Evolutionary conservation across 2,888 invertebrate genomes (phyloP), one percentile per base, ranked within the genome.

Genomic region (Pseudanteris insignis): DNA sequence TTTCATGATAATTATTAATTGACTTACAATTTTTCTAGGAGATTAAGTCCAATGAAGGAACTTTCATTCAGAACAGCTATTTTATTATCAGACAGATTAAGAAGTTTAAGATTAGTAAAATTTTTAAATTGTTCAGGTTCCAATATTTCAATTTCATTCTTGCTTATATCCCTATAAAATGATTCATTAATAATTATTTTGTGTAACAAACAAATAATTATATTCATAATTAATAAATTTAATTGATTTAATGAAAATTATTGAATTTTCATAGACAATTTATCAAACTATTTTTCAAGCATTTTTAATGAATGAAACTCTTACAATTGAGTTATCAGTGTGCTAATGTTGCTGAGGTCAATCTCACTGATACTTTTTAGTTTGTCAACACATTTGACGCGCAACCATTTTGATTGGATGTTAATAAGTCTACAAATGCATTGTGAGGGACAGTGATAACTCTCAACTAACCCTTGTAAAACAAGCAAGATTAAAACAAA

Each of bases 11-110:
- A 9, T 2, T 9, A 32, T 11, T 11, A 33, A 34, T 34, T 69
- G n/a, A 84, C 88, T 87, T 81, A 89, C 89, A 90, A 75, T 82
- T 88, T 88, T 72, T 89, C 88, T 70, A 90, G 81, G 71, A 86
- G 86, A 1, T 81, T 81, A 34, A 92, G 81, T 8, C 88, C 87
- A 34, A 86, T 85, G 77, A 92, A 91, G 75, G 88, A 86, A 55
- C 84, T 84, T 70, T 86, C 85, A 70, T 87, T 86, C 34, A 93
- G 83, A 68, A 84, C 82, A 68, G 84, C 86, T 57, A 93, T 85
- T 68, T 85, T 85, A 76, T 93, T 92, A 66, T 82, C 83, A 10
- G 87, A 85, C 48, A 89, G 79, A 77, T 86, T 84, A 47, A 88
- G 81, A 69, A 88, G 86, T 65, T 86, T 84, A 1, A 79, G 69